Conservation (phyloP, 2,888 invertebrate genomes). For the Ariolimax columbianus region DNA sequence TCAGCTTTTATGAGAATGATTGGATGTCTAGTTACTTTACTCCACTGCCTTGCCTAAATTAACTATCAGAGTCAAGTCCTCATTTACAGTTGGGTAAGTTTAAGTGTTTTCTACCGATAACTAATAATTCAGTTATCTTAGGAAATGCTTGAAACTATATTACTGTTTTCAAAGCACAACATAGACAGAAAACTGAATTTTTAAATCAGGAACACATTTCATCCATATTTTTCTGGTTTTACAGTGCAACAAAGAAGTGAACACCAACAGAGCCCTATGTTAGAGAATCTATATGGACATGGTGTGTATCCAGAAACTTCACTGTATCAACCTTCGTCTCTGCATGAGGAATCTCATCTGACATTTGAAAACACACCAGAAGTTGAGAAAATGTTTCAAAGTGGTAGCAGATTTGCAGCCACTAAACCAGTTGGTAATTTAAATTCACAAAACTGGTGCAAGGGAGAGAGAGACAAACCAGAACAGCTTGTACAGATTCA, state of each 20-base stretch:
- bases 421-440: not conserved
- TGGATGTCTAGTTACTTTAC: too few relatives aligned
- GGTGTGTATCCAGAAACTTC: not conserved
- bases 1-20: too few relatives aligned
- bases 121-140: too few relatives aligned
- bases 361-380: slow-evolving; percentile 49
- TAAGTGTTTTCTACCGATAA: too few relatives aligned
- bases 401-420: slow-evolving; percentile 22
- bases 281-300: not conserved
- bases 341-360: not conserved
- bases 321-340: not conserved
- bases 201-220: too few relatives aligned
- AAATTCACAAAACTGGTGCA: slow-evolving; percentile 3
- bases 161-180: too few relatives aligned
- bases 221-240: not conserved
- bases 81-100: too few relatives aligned
- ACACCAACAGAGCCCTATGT: not conserved
- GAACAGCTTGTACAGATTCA: not conserved
- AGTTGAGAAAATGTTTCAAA: slow-evolving; percentile 32
- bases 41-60: too few relatives aligned
- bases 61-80: too few relatives aligned
- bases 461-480: not conserved
- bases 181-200: too few relatives aligned
- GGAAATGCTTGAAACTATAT: too few relatives aligned
- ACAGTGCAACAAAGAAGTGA: not conserved